phyloP scores from a whole-genome alignment of 1,140 invertebrate species.

The Procambarus clarkii region DNA sequence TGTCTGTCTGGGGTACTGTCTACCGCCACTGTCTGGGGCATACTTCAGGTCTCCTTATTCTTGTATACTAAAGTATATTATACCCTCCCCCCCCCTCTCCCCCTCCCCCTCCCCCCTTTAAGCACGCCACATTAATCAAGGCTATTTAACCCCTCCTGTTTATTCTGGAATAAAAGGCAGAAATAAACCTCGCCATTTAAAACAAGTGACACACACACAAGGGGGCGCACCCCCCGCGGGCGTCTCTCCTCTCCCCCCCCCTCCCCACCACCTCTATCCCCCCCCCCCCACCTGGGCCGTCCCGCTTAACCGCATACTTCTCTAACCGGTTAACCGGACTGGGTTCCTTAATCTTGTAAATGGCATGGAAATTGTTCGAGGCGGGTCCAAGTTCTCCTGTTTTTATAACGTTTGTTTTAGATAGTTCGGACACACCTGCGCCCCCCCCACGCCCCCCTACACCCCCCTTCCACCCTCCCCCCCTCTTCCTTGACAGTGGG shows the following conservation, averaged over 20 bases:
- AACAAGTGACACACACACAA: neutral
- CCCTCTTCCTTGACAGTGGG: no score
- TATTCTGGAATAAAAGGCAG: conserved; percentile 29
- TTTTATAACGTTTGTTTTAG: conserved; percentile 22
- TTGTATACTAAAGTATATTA: neutral
- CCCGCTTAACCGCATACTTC: conserved; percentile 43
- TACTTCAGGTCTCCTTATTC: neutral
- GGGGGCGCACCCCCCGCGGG: neutral
- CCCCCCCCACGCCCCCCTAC: neutral
- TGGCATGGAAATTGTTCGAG: conserved; percentile 45
- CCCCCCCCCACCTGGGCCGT: neutral
- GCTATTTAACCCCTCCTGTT: neutral
- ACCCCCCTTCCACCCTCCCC: neutral
- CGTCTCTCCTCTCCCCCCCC: neutral
- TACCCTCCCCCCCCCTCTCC: neutral
- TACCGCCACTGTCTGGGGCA: no score
- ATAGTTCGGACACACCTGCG: neutral
- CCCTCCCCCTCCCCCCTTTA: neutral
- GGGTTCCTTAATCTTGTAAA: conserved; percentile 52
- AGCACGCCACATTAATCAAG: conserved; percentile 15
- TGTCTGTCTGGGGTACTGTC: no score
- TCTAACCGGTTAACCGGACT: conserved; percentile 29
- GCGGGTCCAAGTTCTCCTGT: conserved; percentile 22
- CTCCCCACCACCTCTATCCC: neutral
- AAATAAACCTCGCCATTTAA: conserved; percentile 38